Evolutionary conservation across 2,113 vertebrate genomes (phyloP), one percentile per base, ranked within the genome.

Genomic region (Mirounga angustirostris): DNA sequence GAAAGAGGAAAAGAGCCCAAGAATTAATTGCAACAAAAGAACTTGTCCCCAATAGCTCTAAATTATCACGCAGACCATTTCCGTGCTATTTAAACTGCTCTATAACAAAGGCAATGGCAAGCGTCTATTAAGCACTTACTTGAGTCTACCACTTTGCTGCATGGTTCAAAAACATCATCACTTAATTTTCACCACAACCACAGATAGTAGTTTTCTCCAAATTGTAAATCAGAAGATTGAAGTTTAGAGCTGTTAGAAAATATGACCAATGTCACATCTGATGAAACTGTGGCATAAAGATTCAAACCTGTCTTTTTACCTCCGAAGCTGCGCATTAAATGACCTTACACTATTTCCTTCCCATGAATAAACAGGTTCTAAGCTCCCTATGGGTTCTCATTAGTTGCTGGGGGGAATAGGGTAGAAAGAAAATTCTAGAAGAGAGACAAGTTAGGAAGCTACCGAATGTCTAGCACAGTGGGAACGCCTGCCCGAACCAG

Each of bases 221-320:
- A 93, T 65, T 54, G 65, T 54, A 94, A n/a, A 40, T 74, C 28
- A 78, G 76, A 94, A 96, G 94, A 96, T 0, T 69, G 56, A 83
- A 79, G 58, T 36, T 74, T 36, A 61, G 54, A 78, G 81, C 61
- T 43, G 14, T 78, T 81, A 36, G 91, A 40, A 87, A 87, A 58
- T 63, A 71, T 8, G 26, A 65, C n/a, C 74, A 54, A 85, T 19
- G 36, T 84, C 24, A 58, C 10, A 78, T 46, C 18, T 73, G 71
- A 7, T 76, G 52, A 91, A 92, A 90, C 0, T 15, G 26, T 94
- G 22, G 50, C 36, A 63, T 54, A 50, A 50, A 54, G 94, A 63
- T 67, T 80, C 80, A 92, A 78, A 74, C 26, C 43, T 43, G 33
- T 33, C 46, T 91, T 94, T 89, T 85, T 69, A 43, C 28, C 24